A percentile compares a stretch with the other conserved stretches of the same genome.
Evolutionary conservation across 2,113 vertebrate genomes (phyloP).

Genomic region (Psittacula cyanocephala): DNA sequence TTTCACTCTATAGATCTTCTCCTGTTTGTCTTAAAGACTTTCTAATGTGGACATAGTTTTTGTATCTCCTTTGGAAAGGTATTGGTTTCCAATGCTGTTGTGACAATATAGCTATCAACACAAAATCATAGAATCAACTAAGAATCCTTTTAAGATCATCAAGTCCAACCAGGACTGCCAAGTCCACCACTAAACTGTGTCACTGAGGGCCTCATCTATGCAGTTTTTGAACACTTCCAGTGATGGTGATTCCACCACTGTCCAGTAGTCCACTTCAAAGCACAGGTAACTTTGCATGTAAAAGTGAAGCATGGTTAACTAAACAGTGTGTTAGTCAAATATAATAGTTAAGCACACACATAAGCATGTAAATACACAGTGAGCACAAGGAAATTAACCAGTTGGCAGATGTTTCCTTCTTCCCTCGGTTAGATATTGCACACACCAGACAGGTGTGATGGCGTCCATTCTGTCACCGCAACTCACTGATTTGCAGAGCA

Average conservation of each 20-base stretch:
- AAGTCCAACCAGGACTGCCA: background rate
- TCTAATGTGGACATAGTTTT: background rate
- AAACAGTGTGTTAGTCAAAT: background rate
- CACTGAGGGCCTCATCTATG: background rate
- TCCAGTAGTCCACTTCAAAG: background rate
- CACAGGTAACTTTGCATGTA: background rate
- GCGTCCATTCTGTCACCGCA: background rate
- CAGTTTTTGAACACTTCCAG: background rate
- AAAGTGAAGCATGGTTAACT: background rate
- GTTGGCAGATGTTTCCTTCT: background rate
- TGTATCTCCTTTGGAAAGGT: background rate
- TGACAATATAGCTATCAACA: background rate
- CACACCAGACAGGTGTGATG: too few species aligned
- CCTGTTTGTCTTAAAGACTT: background rate
- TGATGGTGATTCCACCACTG: background rate
- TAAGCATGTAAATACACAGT: background rate
- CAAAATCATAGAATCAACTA: background rate
- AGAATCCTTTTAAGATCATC: background rate
- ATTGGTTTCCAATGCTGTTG: background rate
- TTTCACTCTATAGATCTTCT: background rate
- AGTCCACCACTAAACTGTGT: background rate
- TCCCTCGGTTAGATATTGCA: background rate
- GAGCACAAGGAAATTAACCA: background rate
- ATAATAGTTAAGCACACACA: background rate
- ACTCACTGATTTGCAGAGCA: background rate